phyloP scores from a whole-genome alignment of 2,113 vertebrate genomes.

The Ictalurus furcatus region DNA sequence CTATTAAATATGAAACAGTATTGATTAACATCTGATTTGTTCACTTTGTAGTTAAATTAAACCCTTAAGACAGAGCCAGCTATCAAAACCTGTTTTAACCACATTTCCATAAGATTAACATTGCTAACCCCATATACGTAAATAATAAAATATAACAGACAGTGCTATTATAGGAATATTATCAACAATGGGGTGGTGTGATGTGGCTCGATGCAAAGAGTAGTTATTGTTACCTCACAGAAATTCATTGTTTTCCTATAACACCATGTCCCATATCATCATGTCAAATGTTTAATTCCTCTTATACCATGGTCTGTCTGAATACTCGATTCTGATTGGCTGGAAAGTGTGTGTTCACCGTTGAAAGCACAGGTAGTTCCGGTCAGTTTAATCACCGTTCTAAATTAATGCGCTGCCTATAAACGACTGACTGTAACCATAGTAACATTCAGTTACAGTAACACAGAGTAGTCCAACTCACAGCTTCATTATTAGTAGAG shows the following conservation, averaged over 20 bases:
- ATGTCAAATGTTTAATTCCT: neutral
- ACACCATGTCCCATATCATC: neutral
- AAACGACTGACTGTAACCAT: no score
- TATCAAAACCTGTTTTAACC: neutral
- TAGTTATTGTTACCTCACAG: neutral
- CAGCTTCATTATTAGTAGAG: no score
- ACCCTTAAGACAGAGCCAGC: neutral
- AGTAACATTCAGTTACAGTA: no score
- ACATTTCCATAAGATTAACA: neutral
- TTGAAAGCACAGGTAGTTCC: no score
- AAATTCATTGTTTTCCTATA: neutral
- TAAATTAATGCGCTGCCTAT: no score
- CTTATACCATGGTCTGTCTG: neutral
- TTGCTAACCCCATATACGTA: no score
- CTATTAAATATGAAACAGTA: neutral
- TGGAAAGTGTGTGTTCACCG: no score
- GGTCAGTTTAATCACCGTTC: no score
- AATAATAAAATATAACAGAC: neutral
- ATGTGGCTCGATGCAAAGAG: neutral
- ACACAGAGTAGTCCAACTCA: no score
- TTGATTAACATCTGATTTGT: neutral
- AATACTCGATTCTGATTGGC: no score
- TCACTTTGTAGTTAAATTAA: neutral
- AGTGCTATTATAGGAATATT: neutral
- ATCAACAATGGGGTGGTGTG: neutral